Percentiles rank a stretch among this genome's conserved stretches.
phyloP scores from a whole-genome alignment of 2,113 vertebrate genomes.

The Pardalotus punctatus region DNA sequence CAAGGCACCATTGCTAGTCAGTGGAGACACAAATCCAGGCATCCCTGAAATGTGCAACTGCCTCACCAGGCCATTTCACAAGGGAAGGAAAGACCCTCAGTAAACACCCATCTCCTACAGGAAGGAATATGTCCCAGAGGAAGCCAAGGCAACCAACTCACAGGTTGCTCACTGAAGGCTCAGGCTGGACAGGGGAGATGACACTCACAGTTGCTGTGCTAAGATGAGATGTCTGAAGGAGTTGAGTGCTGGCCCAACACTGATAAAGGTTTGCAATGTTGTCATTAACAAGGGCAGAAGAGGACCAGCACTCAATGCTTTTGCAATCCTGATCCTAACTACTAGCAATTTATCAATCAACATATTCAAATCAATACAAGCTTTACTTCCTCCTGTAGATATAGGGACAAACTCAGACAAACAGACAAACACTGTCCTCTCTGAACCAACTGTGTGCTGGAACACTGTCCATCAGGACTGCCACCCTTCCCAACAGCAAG shows the following conservation, averaged over 20 bases:
- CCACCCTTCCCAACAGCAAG: background rate
- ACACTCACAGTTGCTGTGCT: fast-evolving
- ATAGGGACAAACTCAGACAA: background rate
- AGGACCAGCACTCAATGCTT: background rate
- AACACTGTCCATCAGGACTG: fast-evolving
- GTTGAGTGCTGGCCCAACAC: fast-evolving
- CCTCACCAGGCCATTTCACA: fast-evolving
- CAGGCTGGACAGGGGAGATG: background rate
- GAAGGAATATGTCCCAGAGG: background rate
- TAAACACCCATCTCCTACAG: background rate
- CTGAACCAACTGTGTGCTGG: fast-evolving
- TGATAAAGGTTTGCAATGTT: background rate
- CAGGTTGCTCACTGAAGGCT: background rate
- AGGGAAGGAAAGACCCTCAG: background rate
- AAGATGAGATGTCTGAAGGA: background rate
- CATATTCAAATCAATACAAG: background rate
- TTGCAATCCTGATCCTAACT: background rate
- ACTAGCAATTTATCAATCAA: background rate
- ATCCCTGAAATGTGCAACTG: background rate
- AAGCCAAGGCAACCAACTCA: background rate
- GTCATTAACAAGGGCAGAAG: background rate
- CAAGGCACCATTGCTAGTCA: background rate
- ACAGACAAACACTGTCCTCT: background rate
- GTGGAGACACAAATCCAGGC: background rate
- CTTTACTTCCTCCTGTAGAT: background rate